Percentiles rank a stretch among this genome's conserved stretches.
phyloP scores from a whole-genome alignment of 2,113 vertebrate species.

The Odontophorus gujanensis region DNA sequence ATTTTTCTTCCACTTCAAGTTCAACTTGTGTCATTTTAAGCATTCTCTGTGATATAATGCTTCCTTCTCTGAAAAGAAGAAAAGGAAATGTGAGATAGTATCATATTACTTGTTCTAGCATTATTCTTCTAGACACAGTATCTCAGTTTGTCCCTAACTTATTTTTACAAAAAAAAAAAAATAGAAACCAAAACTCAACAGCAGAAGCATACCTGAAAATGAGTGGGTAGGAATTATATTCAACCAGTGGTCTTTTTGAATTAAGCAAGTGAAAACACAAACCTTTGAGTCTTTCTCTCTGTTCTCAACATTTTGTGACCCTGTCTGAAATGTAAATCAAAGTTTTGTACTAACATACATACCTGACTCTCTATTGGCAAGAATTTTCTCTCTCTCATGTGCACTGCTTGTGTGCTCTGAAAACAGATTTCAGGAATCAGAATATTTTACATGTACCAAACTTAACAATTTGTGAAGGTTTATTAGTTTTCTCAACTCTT shows the following conservation, averaged over 20 bases:
- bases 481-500: neutral
- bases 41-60: neutral
- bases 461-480: neutral
- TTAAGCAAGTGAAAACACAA: neutral
- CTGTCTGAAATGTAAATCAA: neutral
- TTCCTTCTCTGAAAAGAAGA: neutral
- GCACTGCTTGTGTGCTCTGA: neutral
- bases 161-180: neutral
- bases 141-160: neutral
- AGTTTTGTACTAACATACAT: too few species aligned
- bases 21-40: neutral
- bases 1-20: slow-evolving; percentile 4
- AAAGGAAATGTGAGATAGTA: neutral
- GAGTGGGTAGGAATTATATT: neutral
- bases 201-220: neutral
- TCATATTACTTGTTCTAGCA: neutral
- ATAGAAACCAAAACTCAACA: neutral
- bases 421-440: neutral
- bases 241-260: neutral
- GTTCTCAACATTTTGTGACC: neutral
- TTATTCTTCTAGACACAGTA: neutral
- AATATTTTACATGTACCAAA: neutral
- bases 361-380: neutral
- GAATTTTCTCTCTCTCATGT: neutral
- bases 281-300: neutral